Conservation (phyloP, 2,888 invertebrate genomes). For the Hypomecis punctinalis region DNA sequence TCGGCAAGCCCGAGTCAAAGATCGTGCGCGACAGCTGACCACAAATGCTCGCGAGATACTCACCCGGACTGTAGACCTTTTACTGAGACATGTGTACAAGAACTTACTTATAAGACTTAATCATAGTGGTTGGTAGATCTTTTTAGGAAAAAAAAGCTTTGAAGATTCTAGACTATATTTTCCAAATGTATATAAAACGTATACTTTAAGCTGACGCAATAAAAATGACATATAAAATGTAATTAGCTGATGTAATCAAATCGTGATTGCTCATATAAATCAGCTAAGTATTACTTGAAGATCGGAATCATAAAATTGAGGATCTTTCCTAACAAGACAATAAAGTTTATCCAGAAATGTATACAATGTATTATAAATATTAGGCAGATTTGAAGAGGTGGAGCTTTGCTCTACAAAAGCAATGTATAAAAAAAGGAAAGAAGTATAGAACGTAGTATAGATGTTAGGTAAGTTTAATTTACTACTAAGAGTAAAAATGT, state of each 20-base stretch:
- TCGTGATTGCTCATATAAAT: no score
- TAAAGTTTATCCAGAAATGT: background rate
- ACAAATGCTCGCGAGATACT: conserved; percentile 9
- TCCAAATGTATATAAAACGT: no score
- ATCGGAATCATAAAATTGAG: background rate
- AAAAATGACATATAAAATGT: no score
- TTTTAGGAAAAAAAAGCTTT: background rate
- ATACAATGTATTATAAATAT: background rate
- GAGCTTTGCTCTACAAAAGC: no score
- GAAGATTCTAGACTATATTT: no score
- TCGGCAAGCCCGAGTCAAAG: conserved; percentile 56
- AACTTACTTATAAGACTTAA: background rate
- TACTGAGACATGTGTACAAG: background rate
- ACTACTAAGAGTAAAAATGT: background rate
- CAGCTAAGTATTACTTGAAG: no score
- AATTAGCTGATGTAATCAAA: no score
- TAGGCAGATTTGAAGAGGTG: background rate
- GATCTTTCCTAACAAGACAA: background rate
- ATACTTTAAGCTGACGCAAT: no score
- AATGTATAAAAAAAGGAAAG: no score
- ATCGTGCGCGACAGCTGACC: conserved; percentile 12
- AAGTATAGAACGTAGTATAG: no score
- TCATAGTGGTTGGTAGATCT: background rate
- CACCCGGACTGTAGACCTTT: background rate
- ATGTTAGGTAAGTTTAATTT: no score